Evolutionary conservation across 2,797 vertebrate genomes (phyloP), one percentile per base, ranked within the genome.

Genomic region (Esox lucius): DNA sequence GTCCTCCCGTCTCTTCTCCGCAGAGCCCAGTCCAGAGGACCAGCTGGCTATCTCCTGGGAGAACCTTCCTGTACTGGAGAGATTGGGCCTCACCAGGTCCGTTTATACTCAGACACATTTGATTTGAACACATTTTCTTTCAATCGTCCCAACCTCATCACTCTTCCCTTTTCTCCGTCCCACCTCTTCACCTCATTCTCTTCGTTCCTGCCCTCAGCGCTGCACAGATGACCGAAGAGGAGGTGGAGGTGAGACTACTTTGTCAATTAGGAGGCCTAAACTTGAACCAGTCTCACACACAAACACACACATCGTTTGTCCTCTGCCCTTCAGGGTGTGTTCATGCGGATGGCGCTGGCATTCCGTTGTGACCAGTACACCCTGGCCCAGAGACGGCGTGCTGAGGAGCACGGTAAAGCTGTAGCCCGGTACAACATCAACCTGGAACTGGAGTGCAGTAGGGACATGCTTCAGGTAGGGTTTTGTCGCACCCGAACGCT

Each of bases 341-440:
- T 85, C 68, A 73, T 70, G 28, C 78, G 79, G 74, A 71, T 81
- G 72, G 74, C 76, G 5, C 39, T 87, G 84, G 81, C 79, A 0
- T 86, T 84, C 77, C 59, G 64, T 68, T 84, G 82, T 65, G 80
- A 86, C 78, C 84, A 84, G 73, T 87, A 81, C 83, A 88, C 85
- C 7, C 81, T 87, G 69, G 77, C 72, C 16, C 77, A 81, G 78
- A 68, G 85, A 19, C 83, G 92, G 62, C 86, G 86, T 76, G 89
- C 91, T 66, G 93, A 94, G 83, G 87, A 88, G 66, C 87, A 88
- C 19, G 90, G 90, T 0, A 74, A 88, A 62, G 76, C 81, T 0
- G 81, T 90, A 0, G 91, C 93, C 0, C 91, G 92, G 65, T 90
- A 91, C 68, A 94, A 92, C 80, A 86, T 93, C 71, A 87, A 86